phyloP scores from a whole-genome alignment of 1,140 invertebrate species.

The Diachasma alloeum region DNA sequence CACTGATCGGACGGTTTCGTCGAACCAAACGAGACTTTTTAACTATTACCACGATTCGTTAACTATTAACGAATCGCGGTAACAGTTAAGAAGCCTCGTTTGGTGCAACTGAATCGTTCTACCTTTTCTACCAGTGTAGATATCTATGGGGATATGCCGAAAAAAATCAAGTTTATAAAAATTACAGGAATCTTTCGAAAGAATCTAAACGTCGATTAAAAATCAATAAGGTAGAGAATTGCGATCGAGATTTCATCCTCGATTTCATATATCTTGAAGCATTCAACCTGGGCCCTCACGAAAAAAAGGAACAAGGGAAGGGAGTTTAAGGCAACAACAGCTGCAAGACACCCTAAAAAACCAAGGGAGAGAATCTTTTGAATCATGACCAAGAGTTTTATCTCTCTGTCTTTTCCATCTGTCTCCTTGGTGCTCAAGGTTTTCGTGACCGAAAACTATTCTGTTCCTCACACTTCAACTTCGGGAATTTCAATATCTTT shows the following conservation, averaged over 20 bases:
- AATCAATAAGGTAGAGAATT: conserved; percentile 2
- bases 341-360: conserved; percentile 58
- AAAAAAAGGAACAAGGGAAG: conserved; percentile 29
- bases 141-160: no score
- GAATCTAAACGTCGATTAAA: neutral
- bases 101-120: no score
- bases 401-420: conserved; percentile 29
- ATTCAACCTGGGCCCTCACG: conserved; percentile 16
- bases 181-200: neutral
- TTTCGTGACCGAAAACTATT: neutral
- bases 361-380: conserved; percentile 55
- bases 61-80: no score
- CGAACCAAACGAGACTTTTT: no score
- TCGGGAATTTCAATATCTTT: neutral
- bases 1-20: no score
- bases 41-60: no score
- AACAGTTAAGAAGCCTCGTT: no score
- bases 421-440: conserved; percentile 7
- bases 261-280: conserved; percentile 13
- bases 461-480: neutral
- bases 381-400: conserved; percentile 50
- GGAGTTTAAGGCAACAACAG: conserved; percentile 46
- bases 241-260: neutral
- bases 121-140: no score
- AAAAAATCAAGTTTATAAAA: neutral